These are phyloP conservation scores for Acanthopleura granulata DNA, from an alignment of 2,888 invertebrate genomes.

Conservation along the genomic window DNA sequence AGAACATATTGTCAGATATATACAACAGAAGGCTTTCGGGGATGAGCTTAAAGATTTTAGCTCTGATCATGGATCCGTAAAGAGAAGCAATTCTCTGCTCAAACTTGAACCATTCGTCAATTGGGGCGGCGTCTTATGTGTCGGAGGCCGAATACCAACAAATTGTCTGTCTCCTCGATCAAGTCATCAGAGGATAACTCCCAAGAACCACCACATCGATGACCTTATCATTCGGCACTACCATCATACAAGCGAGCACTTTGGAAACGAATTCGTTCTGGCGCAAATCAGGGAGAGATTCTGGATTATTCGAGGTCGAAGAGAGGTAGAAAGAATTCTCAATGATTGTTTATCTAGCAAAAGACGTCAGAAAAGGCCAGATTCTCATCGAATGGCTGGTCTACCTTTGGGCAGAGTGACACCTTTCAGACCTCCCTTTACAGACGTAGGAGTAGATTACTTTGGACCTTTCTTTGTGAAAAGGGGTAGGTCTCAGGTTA, in stretches of 20 bases:
- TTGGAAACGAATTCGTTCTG: conserved; percentile 31
- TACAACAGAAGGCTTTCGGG: neutral
- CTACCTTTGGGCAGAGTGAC: neutral
- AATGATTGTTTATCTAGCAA: neutral
- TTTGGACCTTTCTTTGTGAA: conserved; percentile 24
- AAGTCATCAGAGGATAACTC: neutral
- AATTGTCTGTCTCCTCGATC: too few relatives aligned
- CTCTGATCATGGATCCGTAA: neutral
- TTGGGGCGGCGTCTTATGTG: neutral
- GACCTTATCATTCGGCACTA: conserved; percentile 26
- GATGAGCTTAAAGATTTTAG: neutral
- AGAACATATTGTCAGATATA: neutral
- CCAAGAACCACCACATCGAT: neutral
- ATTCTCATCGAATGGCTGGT: neutral
- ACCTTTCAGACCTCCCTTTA: conserved; percentile 5
- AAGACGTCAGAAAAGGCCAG: neutral
- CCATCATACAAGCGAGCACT: conserved; percentile 27
- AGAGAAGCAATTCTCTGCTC: neutral
- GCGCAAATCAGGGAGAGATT: conserved; percentile 27
- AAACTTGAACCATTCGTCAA: neutral
- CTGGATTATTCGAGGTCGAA: conserved; percentile 29
- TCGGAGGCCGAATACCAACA: neutral
- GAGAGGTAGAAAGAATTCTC: neutral
- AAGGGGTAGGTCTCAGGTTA: conserved; percentile 29
- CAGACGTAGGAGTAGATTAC: conserved; percentile 17